Base-by-base conservation (phyloP, 2,797 vertebrate genomes). In the Etheostoma perlongum region DNA sequence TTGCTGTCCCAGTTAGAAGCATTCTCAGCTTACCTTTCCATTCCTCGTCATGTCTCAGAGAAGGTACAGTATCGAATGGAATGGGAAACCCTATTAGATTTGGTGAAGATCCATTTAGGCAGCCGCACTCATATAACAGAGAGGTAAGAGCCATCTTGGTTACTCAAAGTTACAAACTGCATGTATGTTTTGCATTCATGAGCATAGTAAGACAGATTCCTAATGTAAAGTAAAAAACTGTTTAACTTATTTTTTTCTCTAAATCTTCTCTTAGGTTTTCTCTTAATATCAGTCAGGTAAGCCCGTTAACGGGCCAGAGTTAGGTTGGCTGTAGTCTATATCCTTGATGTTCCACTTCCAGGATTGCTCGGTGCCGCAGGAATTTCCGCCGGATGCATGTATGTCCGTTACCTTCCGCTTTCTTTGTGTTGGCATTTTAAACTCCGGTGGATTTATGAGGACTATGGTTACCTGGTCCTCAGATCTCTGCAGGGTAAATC, bases 1-100 rank as follows among this genome's bases (percentile, higher is more conserved):
- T 69, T 76, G 23, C 48, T 2, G 2, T 67, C 36, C 2, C 67
- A 66, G 79, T 67, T 58, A 69, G 64, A 83, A 65, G 57, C 60
- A 40, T 55, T 79, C 67, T 81, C 67, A 68, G 21, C 51, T 80
- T 67, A 73, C 78, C 53, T 53, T 52, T 14, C 55, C 67, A 65
- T 67, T 48, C 59, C 42, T 27, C 47, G 46, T 48, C 62, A 61
- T 72, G 49, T 78, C 65, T 75, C 51, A 67, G n/a, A 63, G 21
- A 63, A 15, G 21, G 55, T 0, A 12, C 10, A 11, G 3, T 40
- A 69, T 72, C 16, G 47, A 73, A 52, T 8, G 55, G 66, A 42
- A 21, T 27, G 48, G 48, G 55, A 79, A 62, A 57, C 15, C 72
- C 57, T 42, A 57, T 70, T 58, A 66, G 71, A 78, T 76, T 59